Conservation (phyloP, 2,797 vertebrate species). For the Okamejei kenojei region DNA sequence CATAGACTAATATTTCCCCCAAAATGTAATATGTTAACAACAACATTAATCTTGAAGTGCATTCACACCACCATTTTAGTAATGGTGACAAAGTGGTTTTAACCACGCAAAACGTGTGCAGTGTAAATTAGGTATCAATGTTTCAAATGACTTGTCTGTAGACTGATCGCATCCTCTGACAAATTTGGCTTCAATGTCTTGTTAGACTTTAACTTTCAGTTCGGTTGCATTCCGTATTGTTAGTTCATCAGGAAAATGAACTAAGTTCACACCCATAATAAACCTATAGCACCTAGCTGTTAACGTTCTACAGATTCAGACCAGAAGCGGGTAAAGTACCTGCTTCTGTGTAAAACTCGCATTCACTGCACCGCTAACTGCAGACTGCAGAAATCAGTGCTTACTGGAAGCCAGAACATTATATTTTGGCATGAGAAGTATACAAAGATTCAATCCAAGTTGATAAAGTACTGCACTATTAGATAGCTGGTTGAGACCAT, state of each 20-base stretch:
- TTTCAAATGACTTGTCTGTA: neutral
- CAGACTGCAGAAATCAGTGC: too few relatives aligned
- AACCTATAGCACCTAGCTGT: neutral
- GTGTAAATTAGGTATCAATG: neutral
- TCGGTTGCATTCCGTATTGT: neutral
- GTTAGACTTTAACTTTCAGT: neutral
- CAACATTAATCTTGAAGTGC: neutral
- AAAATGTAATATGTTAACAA: neutral
- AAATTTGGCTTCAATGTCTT: neutral
- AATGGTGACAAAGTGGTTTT: neutral
- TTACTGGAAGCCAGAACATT: too few relatives aligned
- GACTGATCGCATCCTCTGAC: neutral
- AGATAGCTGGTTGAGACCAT: neutral
- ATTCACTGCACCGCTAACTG: too few relatives aligned
- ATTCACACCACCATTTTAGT: neutral
- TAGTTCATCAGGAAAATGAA: neutral
- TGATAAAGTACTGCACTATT: neutral
- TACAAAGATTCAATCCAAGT: neutral
- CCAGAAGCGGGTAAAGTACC: too few relatives aligned
- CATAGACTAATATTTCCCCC: neutral
- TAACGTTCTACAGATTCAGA: too few relatives aligned
- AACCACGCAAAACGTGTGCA: neutral
- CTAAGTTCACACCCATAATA: neutral
- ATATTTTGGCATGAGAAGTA: neutral
- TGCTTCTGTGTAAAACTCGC: too few relatives aligned